A percentile compares a stretch with the other conserved stretches of the same genome.
Conservation (phyloP, 2,888 invertebrate species). For the Meandrusa payeni region DNA sequence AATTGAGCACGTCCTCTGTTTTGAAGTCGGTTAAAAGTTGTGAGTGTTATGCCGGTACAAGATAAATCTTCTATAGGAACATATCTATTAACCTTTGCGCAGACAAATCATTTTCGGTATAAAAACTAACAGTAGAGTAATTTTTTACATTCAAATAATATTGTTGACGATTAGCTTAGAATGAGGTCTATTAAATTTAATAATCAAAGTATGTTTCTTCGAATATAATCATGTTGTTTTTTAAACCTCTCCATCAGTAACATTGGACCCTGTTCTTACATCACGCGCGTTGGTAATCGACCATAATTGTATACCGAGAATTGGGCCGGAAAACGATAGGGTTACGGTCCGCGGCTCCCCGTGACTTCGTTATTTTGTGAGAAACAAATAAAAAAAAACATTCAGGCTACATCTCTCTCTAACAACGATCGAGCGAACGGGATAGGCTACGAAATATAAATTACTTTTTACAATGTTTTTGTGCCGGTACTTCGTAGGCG, state of each 20-base stretch:
- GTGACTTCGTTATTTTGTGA: constrained; percentile 57
- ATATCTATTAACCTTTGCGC: too few species aligned
- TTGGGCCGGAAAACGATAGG: constrained; percentile 61
- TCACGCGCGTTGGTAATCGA: constrained; percentile 28
- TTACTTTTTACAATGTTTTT: constrained; percentile 20
- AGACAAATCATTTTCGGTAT: background rate
- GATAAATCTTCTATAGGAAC: too few species aligned
- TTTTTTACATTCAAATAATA: background rate
- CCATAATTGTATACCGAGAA: constrained; percentile 73
- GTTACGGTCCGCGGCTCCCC: constrained; percentile 62
- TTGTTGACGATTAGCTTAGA: background rate
- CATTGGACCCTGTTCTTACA: constrained; percentile 10
- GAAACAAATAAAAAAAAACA: constrained; percentile 46
- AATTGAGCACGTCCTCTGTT: too few species aligned
- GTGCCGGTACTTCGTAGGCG: constrained; percentile 14
- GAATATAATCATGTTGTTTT: constrained; percentile 16
- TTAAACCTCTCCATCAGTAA: constrained; percentile 10
- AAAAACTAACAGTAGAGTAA: too few species aligned
- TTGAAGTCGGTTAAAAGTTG: too few species aligned
- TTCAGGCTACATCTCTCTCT: constrained; percentile 28
- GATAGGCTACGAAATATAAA: constrained; percentile 18
- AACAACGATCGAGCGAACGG: constrained; percentile 6
- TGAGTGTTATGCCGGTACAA: too few species aligned
- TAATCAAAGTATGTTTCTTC: constrained; percentile 10
- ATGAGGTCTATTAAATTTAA: constrained; percentile 1